These are phyloP conservation scores for Acanthornis magna DNA, from an alignment of 2,797 vertebrate genomes.

Conservation along the genomic window DNA sequence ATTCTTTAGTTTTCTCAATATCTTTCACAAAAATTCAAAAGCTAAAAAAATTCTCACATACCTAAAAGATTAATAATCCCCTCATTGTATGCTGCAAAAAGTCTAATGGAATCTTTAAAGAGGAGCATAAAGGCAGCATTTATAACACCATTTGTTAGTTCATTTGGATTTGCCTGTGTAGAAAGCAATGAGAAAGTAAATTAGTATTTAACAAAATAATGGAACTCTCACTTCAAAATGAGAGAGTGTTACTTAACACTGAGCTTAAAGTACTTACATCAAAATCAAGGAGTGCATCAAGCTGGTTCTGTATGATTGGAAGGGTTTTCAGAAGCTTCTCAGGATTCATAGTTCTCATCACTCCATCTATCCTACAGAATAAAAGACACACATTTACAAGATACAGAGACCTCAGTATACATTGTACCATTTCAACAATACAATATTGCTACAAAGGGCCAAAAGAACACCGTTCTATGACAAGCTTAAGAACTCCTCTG, in stretches of 20 bases:
- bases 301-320: slow-evolving; percentile 92
- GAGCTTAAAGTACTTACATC: slow-evolving; percentile 77
- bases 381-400: background rate
- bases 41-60: slow-evolving; percentile 71
- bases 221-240: background rate
- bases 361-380: slow-evolving; percentile 82
- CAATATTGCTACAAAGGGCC: background rate
- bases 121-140: slow-evolving; percentile 95
- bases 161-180: slow-evolving; percentile 88
- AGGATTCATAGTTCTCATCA: slow-evolving; percentile 93
- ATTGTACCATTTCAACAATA: background rate
- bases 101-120: slow-evolving; percentile 94
- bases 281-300: slow-evolving; percentile 93
- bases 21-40: background rate
- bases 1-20: background rate
- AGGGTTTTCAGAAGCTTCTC: slow-evolving; percentile 93
- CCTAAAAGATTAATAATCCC: slow-evolving; percentile 95
- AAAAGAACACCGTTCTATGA: background rate
- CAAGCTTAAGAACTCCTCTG: background rate
- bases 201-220: slow-evolving; percentile 25
- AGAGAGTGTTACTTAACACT: background rate
- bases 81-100: slow-evolving; percentile 96
- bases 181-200: slow-evolving; percentile 47
- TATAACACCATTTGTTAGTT: slow-evolving; percentile 93
- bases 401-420: background rate